Evolutionary conservation across 2,888 invertebrate genomes (phyloP), one percentile per base, ranked within the genome.

Genomic region (Reticulitermes lucifugus): DNA sequence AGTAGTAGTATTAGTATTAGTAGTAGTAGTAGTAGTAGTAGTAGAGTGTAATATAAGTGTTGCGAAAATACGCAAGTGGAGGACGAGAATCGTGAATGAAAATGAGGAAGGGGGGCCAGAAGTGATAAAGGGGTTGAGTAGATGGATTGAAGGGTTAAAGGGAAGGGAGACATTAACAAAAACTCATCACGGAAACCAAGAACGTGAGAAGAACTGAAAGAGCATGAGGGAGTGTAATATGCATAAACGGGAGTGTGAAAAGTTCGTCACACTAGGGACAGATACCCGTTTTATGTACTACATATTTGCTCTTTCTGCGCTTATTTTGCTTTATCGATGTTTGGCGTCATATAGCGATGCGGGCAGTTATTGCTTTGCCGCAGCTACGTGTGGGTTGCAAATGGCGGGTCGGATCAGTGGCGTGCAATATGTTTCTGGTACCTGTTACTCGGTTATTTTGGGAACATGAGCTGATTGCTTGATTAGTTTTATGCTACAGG

Each of bases 261-360:
- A 60, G n/a, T 22, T 60, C 2, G 60, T 22, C 60, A 60, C 7
- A 4, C 65, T 0, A 9, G 65, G 25, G 14, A 6, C 25, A 12
- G 25, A 25, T 2, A n/a, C 6, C 65, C 9, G 7, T 65, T 65
- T n/a, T 65, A n/a, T 65, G 9, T 65, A 25, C 35, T 35, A 2
- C 25, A 5, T 65, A 60, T 65, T n/a, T 65, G 65, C 65, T 65
- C 65, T 21, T 65, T 65, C 12, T 25, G n/a, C 14, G 65, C 65
- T 65, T 65, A 65, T 65, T 65, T 65, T 25, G 65, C 25, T 25
- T 65, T 65, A 65, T 65, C 25, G 65, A 65, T 65, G 65, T 65
- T 65, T 65, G 65, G 65, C n/a, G n/a, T 65, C 65, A 65, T 65
- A 65, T 25, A 65, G 65, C n/a, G 65, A 25, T 65, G 65, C n/a